Percentiles rank a stretch among this genome's conserved stretches.
phyloP scores from a whole-genome alignment of 2,797 vertebrate genomes.

The Poeciliopsis presidionis region DNA sequence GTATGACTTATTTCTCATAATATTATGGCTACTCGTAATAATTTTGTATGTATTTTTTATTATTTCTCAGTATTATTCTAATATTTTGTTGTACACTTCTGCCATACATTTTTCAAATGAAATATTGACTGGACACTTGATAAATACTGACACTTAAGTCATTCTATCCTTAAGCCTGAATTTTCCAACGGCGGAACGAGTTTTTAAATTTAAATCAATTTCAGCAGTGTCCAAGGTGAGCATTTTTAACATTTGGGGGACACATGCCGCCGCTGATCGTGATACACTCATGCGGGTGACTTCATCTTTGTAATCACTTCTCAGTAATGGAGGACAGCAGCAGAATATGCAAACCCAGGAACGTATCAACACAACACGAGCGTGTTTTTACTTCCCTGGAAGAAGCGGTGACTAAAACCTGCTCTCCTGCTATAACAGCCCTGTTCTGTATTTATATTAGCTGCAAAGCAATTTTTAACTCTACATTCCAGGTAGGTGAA shows the following conservation, averaged over 20 bases:
- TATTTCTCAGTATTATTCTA: too few species aligned
- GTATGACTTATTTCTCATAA: too few species aligned
- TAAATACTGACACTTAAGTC: neutral
- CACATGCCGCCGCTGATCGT: slow-evolving; percentile 20
- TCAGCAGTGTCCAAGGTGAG: neutral
- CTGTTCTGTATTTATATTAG: slow-evolving; percentile 76
- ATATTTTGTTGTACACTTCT: neutral
- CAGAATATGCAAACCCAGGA: slow-evolving; percentile 33
- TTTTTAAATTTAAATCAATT: neutral
- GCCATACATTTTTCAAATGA: neutral
- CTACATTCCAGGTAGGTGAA: slow-evolving; percentile 84
- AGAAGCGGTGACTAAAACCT: slow-evolving; percentile 46
- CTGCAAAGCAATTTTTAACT: slow-evolving; percentile 76
- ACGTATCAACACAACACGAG: slow-evolving; percentile 46
- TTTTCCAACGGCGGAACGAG: neutral
- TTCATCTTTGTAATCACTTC: slow-evolving; percentile 58
- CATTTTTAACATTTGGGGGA: neutral
- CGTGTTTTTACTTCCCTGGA: slow-evolving; percentile 35
- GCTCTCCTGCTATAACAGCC: slow-evolving; percentile 59
- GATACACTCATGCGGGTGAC: slow-evolving; percentile 29
- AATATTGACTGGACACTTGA: neutral
- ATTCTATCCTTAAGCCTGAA: neutral
- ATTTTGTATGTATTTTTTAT: too few species aligned
- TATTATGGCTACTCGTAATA: too few species aligned
- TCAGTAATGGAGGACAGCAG: slow-evolving; percentile 57